A percentile compares a stretch with the other conserved stretches of the same genome.
Conservation (phyloP, 2,113 vertebrate genomes). For the Psilopogon haemacephalus region DNA sequence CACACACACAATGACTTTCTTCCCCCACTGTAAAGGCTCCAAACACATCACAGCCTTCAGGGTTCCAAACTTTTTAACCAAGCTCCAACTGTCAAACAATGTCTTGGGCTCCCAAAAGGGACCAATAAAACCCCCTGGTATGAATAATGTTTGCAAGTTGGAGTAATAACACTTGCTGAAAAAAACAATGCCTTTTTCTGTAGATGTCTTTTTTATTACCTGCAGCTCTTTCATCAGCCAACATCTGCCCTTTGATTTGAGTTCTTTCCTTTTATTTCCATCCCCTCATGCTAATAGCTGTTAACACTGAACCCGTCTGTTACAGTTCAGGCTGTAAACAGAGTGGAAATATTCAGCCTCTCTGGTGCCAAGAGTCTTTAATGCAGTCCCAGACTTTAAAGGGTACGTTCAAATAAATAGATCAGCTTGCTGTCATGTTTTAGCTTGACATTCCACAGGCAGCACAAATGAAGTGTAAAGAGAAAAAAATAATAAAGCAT, state of each 20-base stretch:
- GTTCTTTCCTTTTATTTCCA: not conserved
- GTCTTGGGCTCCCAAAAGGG: not conserved
- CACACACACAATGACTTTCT: no score
- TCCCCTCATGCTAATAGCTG: constrained; percentile 40
- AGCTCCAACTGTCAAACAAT: not conserved
- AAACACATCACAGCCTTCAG: not conserved
- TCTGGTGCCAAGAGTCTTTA: not conserved
- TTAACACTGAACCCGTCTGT: constrained; percentile 11
- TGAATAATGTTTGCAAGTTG: constrained; percentile 13
- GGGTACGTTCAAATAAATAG: not conserved
- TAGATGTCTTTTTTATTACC: constrained; percentile 26
- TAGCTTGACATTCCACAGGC: not conserved
- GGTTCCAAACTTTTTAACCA: not conserved
- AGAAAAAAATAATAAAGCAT: not conserved
- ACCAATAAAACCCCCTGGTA: not conserved
- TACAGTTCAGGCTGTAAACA: constrained; percentile 18
- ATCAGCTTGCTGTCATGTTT: not conserved
- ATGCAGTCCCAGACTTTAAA: not conserved
- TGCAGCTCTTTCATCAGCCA: constrained; percentile 27
- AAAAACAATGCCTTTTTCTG: not conserved
- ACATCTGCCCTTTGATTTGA: constrained; percentile 32
- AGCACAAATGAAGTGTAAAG: not conserved
- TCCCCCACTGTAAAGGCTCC: not conserved
- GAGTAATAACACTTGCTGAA: not conserved
- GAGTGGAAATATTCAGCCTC: not conserved